A percentile compares a stretch with the other conserved stretches of the same genome.
Evolutionary conservation across 2,797 vertebrate genomes (phyloP).

Genomic region (Crocidura indochinensis): DNA sequence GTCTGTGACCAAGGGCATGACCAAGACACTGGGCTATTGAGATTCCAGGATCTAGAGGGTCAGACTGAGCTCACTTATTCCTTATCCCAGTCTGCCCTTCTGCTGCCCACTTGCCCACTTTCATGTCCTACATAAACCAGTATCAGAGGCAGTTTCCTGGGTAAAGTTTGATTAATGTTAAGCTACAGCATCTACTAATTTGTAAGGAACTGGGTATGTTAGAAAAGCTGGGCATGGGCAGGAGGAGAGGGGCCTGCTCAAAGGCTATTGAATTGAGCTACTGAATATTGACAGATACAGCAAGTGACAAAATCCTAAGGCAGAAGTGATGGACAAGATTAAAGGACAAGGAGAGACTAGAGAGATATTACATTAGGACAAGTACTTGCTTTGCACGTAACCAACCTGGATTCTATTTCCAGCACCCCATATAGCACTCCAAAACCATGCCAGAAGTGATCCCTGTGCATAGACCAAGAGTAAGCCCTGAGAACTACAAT

Average conservation of each 20-base stretch:
- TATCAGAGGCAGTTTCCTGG: background rate
- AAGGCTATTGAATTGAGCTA: background rate
- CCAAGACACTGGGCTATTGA: background rate
- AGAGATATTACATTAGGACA: background rate
- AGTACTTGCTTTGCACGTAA: background rate
- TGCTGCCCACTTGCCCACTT: fast-evolving
- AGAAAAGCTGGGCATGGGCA: background rate
- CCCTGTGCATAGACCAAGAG: background rate
- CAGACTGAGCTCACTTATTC: background rate
- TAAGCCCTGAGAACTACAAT: too few species aligned
- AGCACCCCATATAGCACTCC: too few species aligned
- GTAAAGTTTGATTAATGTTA: background rate
- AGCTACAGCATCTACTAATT: slow-evolving; percentile 27
- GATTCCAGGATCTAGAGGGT: background rate
- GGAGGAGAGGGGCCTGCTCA: background rate
- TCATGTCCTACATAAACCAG: background rate
- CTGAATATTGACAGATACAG: background rate
- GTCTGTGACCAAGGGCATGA: background rate
- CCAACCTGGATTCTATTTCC: background rate
- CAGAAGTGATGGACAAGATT: background rate
- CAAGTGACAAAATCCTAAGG: background rate
- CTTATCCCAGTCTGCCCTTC: background rate
- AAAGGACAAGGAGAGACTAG: too few species aligned
- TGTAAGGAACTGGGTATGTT: background rate
- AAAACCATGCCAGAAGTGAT: background rate